phyloP scores from a whole-genome alignment of 2,113 vertebrate species.

The Nibea albiflora region DNA sequence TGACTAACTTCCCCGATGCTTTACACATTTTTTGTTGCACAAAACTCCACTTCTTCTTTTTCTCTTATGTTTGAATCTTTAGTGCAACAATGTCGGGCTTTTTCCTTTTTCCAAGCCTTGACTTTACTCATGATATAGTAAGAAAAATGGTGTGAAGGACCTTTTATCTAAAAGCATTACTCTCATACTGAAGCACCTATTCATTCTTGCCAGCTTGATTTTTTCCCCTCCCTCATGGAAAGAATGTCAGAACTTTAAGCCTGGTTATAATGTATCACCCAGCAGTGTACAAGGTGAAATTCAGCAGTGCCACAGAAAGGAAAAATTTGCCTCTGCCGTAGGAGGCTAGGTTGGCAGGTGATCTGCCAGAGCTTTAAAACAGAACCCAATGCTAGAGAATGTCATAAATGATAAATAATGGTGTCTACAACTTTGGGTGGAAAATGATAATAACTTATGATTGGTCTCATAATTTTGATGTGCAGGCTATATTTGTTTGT shows the following conservation, averaged over 20 bases:
- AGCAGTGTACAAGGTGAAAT: slow-evolving; percentile 19
- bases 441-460: neutral
- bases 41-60: too few species aligned
- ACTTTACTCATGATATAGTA: neutral
- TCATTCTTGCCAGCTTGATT: slow-evolving; percentile 37
- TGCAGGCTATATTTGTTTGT: too few species aligned
- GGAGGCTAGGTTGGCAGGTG: slow-evolving; percentile 5
- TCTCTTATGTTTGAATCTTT: neutral
- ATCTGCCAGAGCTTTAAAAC: slow-evolving; percentile 28
- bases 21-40: too few species aligned
- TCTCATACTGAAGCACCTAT: slow-evolving; percentile 19
- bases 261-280: slow-evolving; percentile 35
- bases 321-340: neutral
- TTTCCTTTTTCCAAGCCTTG: neutral
- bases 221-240: slow-evolving; percentile 1
- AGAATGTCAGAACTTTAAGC: slow-evolving; percentile 20
- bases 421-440: neutral
- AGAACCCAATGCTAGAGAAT: neutral
- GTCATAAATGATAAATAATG: slow-evolving; percentile 19
- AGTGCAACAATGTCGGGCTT: neutral
- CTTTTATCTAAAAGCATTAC: slow-evolving; percentile 37
- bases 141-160: neutral
- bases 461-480: too few species aligned
- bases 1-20: too few species aligned
- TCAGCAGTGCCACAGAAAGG: slow-evolving; percentile 17